Conservation (phyloP, 2,797 vertebrate genomes). For the Adelosebastes latens region DNA sequence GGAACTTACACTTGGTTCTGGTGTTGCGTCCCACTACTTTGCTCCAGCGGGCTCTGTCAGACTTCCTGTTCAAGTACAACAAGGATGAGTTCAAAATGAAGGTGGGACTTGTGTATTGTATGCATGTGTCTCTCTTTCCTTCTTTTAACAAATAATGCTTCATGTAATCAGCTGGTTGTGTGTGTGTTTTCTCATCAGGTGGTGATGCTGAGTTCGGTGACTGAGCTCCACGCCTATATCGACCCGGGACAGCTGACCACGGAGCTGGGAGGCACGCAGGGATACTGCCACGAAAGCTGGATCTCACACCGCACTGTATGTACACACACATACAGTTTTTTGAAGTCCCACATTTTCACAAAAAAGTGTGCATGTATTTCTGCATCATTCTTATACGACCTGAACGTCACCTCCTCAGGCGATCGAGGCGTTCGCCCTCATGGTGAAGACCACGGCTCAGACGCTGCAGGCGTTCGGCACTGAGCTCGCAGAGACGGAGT, state of each 20-base stretch:
- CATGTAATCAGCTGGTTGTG: neutral
- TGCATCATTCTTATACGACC: neutral
- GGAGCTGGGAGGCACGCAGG: slow-evolving; percentile 91
- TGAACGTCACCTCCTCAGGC: slow-evolving; percentile 64
- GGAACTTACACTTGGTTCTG: slow-evolving; percentile 91
- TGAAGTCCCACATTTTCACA: neutral
- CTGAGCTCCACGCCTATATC: slow-evolving; percentile 91
- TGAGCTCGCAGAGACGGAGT: slow-evolving; percentile 94
- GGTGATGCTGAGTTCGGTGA: slow-evolving; percentile 95
- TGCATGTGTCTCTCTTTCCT: neutral
- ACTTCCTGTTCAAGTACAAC: slow-evolving; percentile 91
- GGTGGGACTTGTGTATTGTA: slow-evolving; percentile 73
- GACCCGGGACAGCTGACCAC: slow-evolving; percentile 91
- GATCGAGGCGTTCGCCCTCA: slow-evolving; percentile 92
- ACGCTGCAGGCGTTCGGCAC: slow-evolving; percentile 94
- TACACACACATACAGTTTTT: neutral
- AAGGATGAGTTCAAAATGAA: slow-evolving; percentile 98
- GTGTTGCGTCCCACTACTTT: slow-evolving; percentile 91
- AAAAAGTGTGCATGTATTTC: neutral
- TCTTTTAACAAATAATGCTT: neutral
- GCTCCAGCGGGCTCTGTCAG: slow-evolving; percentile 90
- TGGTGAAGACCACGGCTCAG: slow-evolving; percentile 96
- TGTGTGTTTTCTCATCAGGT: slow-evolving; percentile 77
- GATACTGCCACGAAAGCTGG: slow-evolving; percentile 91
- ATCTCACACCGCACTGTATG: slow-evolving; percentile 89